Base-by-base conservation (phyloP, 2,113 vertebrate species). In the Cyanoramphus novaezelandiae region DNA sequence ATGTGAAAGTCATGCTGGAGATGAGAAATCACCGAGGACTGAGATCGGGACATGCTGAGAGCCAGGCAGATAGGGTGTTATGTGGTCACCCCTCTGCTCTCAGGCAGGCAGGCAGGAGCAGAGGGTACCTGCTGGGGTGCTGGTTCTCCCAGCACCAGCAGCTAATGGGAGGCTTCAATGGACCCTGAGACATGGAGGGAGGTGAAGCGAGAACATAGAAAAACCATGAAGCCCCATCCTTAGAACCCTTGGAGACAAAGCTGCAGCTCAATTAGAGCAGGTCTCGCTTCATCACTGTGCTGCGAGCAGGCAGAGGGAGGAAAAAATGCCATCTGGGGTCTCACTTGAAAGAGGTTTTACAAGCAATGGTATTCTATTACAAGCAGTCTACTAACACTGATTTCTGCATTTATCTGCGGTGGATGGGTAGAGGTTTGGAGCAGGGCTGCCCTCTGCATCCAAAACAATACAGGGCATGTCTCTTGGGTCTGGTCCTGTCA, bases 261-360 rank as follows among this genome's bases (percentile, higher is more conserved):
- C 63, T 67, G n/a, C 70, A 74, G 78, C 57, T 85, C 3, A 0
- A 15, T 5, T 53, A 25, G 62, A 60, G 20, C 79, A 76, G 79
- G 14, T 76, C 76, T 76, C 1, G 0, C 90, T 44, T 52, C 2
- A 0, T 80, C 63, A 7, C n/a, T 52, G 67, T 53, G 70, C 64
- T 80, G 80, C 0, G 0, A 52, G 65, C 37, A 70, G 60, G 82
- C 74, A 4, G 57, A 85, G 29, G 0, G 0, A 64, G 64, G 46
- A 14, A 82, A 60, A 93, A 83, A 90, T 62, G 76, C 86, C 80
- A 78, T 83, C 95, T 88, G 88, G 90, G 88, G 63, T 72, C 94
- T 92, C 82, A 77, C 85, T 88, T 93, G 90, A 96, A 93, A 86
- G 64, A 17, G 44, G 7, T 90, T 95, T 96, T 93, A 92, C 86